Evolutionary conservation across 2,888 invertebrate species (phyloP).

Genomic region (Ormyrus pomaceus): DNA sequence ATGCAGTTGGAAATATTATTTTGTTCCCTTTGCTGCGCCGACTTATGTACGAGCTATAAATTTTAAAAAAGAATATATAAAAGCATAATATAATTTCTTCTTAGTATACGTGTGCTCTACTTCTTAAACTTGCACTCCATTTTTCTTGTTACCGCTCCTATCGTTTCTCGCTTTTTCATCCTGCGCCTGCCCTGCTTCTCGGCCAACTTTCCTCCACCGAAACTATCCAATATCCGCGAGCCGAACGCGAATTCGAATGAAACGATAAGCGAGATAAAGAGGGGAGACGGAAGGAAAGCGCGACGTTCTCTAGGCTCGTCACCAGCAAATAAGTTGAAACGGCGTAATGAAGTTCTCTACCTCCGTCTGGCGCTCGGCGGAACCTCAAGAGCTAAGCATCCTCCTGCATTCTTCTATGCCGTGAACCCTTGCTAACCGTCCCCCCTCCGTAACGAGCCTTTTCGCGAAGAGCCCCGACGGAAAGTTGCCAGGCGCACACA

Average conservation of each 20-base stretch:
- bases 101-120: background rate
- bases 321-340: background rate
- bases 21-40: no score
- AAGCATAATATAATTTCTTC: no score
- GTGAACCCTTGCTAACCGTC: background rate
- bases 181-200: no score
- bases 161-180: no score
- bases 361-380: background rate
- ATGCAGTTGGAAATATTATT: no score
- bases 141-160: background rate
- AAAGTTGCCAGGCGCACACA: constrained; percentile 3
- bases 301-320: background rate
- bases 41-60: no score
- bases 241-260: background rate
- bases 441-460: background rate
- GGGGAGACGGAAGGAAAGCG: background rate
- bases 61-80: no score
- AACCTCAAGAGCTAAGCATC: constrained; percentile 6
- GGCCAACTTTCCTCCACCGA: no score
- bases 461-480: background rate
- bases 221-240: no score
- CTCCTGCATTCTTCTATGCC: constrained; percentile 10
- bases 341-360: constrained; percentile 26
- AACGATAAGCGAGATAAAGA: background rate
- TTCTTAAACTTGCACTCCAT: background rate